phyloP scores from a whole-genome alignment of 92 coral and sea anemone species.

The Phenganax subtilis region DNA sequence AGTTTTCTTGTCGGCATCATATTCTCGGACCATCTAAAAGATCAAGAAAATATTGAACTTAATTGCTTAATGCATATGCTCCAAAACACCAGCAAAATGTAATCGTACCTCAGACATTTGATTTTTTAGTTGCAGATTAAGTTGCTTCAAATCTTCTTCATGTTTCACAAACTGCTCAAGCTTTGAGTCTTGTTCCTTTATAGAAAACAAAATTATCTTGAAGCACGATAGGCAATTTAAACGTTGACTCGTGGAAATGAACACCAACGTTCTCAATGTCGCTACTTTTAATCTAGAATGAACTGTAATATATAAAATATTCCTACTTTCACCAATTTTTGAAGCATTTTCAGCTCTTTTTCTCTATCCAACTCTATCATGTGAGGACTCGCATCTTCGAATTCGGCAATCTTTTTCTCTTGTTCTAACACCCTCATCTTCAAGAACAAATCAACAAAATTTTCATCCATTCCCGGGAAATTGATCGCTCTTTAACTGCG shows the following conservation, averaged over 20 bases:
- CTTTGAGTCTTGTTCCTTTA: constrained; percentile 11
- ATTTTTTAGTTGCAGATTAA: constrained; percentile 32
- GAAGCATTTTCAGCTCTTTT: constrained; percentile 8
- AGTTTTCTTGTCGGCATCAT: constrained; percentile 76
- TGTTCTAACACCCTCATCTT: constrained; percentile 9
- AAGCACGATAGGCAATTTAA: background rate
- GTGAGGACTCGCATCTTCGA: constrained; percentile 23
- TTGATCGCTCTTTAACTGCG: no score
- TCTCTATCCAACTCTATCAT: constrained; percentile 43
- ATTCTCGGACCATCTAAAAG: constrained; percentile 80
- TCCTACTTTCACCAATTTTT: background rate
- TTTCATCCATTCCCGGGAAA: no score
- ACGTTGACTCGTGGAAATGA: no score
- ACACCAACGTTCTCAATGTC: background rate
- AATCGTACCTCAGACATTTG: constrained; percentile 23
- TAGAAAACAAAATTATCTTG: background rate
- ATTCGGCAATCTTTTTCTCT: constrained; percentile 48
- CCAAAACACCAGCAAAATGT: background rate
- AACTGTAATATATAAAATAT: no score
- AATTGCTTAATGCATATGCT: background rate
- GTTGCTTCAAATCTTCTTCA: constrained; percentile 22
- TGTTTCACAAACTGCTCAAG: constrained; percentile 22
- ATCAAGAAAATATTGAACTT: background rate
- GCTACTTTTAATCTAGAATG: background rate
- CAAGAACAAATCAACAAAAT: background rate